Evolutionary conservation across 2,888 invertebrate genomes (phyloP).

Genomic region (Mesochorus sp.): DNA sequence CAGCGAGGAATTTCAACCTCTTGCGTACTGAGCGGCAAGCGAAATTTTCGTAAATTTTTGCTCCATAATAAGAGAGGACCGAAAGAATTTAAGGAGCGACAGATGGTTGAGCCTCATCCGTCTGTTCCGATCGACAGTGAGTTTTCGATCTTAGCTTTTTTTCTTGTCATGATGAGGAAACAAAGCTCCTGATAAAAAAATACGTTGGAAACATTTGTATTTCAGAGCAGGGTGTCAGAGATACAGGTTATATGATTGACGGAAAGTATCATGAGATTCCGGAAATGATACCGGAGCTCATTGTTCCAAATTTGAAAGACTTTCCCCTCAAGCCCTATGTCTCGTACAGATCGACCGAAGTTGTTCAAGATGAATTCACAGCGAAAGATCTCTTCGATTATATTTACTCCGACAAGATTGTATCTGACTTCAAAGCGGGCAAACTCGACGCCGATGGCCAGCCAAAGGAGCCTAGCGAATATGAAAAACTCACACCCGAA

Average conservation of each 20-base stretch:
- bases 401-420: slow-evolving; percentile 91
- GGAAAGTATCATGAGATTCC: slow-evolving; percentile 86
- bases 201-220: too few species aligned
- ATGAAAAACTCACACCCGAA: slow-evolving; percentile 88
- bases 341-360: slow-evolving; percentile 89
- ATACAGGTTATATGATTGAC: slow-evolving; percentile 84
- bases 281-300: slow-evolving; percentile 95
- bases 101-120: slow-evolving; percentile 83
- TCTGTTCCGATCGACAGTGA: slow-evolving; percentile 87
- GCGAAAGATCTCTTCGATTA: slow-evolving; percentile 91
- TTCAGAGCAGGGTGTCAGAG: slow-evolving; percentile 87
- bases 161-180: not conserved
- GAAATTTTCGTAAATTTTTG: slow-evolving; percentile 92
- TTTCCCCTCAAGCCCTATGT: slow-evolving; percentile 97
- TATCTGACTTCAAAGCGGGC: slow-evolving; percentile 87
- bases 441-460: slow-evolving; percentile 88
- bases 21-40: slow-evolving; percentile 85
- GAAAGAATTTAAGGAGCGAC: slow-evolving; percentile 85
- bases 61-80: slow-evolving; percentile 90
- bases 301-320: slow-evolving; percentile 94
- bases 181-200: too few species aligned
- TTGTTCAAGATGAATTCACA: slow-evolving; percentile 92
- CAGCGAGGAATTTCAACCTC: slow-evolving; percentile 84
- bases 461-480: slow-evolving; percentile 87
- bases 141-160: slow-evolving; percentile 66